Evolutionary conservation across 2,797 vertebrate genomes (phyloP).

Genomic region (Girardinus metallicus): DNA sequence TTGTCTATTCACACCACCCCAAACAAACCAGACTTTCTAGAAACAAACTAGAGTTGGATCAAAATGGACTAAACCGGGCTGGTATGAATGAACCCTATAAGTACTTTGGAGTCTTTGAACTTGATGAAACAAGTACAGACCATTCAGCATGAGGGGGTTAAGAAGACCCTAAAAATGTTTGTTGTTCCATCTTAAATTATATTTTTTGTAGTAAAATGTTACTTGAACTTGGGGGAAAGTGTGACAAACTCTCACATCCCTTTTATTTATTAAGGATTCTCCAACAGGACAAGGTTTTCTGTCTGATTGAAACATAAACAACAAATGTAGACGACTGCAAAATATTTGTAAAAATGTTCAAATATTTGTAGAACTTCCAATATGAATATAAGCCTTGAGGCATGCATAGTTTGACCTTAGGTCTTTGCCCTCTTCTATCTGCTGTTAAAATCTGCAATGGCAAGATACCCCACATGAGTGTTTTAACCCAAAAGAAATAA

Average conservation of each 20-base stretch:
- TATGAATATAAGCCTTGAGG: background rate
- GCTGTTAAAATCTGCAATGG: conserved; percentile 3
- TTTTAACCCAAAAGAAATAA: conserved; percentile 8
- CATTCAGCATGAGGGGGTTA: too few species aligned
- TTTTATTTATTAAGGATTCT: background rate
- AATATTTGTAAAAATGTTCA: background rate
- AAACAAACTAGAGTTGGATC: too few species aligned
- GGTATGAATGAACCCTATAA: too few species aligned
- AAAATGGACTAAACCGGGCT: too few species aligned
- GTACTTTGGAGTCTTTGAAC: too few species aligned
- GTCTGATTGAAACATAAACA: background rate
- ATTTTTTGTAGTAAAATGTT: background rate
- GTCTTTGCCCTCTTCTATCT: background rate
- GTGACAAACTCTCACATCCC: background rate
- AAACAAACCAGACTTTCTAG: too few species aligned
- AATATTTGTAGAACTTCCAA: background rate
- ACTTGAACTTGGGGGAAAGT: background rate
- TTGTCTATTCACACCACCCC: too few species aligned
- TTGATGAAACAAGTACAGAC: too few species aligned
- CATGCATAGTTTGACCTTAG: background rate
- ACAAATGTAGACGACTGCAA: background rate
- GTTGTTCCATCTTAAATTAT: background rate
- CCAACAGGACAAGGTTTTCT: background rate
- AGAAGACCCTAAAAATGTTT: too few species aligned
- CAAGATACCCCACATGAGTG: background rate